Percentiles rank a stretch among this genome's conserved stretches.
Evolutionary conservation across 2,113 vertebrate species (phyloP).

Genomic region (Proterorhinus semilunaris): DNA sequence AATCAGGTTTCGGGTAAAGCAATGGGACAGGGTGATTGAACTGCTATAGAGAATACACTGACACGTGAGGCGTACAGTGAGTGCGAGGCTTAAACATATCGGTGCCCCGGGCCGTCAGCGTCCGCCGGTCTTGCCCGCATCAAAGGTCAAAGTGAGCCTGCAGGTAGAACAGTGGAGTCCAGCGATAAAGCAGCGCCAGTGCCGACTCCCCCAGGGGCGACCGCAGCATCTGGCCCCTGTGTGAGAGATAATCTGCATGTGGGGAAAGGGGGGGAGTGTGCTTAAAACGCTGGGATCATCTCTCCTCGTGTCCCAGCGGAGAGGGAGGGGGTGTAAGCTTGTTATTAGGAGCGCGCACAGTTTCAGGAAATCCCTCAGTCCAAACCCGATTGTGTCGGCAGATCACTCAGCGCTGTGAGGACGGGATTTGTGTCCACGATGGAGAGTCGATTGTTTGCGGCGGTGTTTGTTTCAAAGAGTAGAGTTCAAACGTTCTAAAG

Average conservation of each 20-base stretch:
- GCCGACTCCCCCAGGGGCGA: slow-evolving; percentile 36
- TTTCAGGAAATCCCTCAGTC: slow-evolving; percentile 47
- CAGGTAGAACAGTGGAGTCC: slow-evolving; percentile 32
- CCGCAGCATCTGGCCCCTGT: slow-evolving; percentile 54
- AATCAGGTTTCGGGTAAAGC: too few species aligned
- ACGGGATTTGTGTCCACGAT: too few species aligned
- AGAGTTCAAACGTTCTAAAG: too few species aligned
- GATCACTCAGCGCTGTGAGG: too few species aligned
- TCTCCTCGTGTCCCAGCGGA: slow-evolving; percentile 19
- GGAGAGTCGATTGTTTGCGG: too few species aligned
- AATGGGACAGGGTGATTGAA: too few species aligned
- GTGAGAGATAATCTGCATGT: slow-evolving; percentile 52
- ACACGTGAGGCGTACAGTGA: too few species aligned
- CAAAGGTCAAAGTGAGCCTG: slow-evolving; percentile 42
- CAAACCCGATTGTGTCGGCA: slow-evolving; percentile 26
- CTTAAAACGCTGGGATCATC: slow-evolving; percentile 61
- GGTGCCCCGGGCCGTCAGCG: not conserved
- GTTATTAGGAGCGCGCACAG: slow-evolving; percentile 55
- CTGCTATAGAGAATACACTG: too few species aligned
- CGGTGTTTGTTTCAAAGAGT: too few species aligned
- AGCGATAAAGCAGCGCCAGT: slow-evolving; percentile 14
- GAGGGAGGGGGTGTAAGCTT: slow-evolving; percentile 49
- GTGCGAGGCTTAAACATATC: too few species aligned
- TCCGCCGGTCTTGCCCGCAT: not conserved
- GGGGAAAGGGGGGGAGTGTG: slow-evolving; percentile 39